Base-by-base conservation (phyloP, 2,888 invertebrate genomes). In the Yponomeuta evonymella region DNA sequence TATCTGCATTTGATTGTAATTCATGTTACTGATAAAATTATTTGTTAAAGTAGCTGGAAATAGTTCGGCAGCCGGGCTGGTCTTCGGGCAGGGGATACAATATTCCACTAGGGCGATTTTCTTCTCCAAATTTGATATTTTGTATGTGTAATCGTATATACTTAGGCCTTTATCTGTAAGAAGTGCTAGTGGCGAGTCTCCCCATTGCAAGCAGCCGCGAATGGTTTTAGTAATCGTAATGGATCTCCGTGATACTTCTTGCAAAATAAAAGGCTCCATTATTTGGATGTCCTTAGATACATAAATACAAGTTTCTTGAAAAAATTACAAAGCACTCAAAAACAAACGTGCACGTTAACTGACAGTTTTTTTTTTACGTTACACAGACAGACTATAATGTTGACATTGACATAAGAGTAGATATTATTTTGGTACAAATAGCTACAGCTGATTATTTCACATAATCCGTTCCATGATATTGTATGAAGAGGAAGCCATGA, bases 1-100 rank as follows among this genome's bases (percentile, higher is more conserved):
- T 9, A 86, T 72, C 9, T 87, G 76, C 85, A 89, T 83, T 75
- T 88, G 85, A 0, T 83, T 81, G 15, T 82, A 79, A 51, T 89
- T 83, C 4, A 81, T 75, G 74, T 88, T 90, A 43, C 74, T 79
- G 72, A 87, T 77, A 23, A 36, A 30, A 2, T 8, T 2, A 15
- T 73, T 73, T 15, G 77, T 77, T 4, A 84, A 74, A 72, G 74
- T 76, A 12, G 74, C 73, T 10, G 83, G 75, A 63, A 84, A 84
- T n/a, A 88, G 74, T 2, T 76, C 76, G 2, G 78, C 72, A 2
- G 83, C 82, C 0, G 88, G 85, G 73, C 87, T 86, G 9, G 75
- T 77, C 72, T 81, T 86, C 1, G 83, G 81, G 43, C 78, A 78
- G 4, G 73, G 73, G 71, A 89, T 76, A n/a, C 77, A 78, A 36